Evolutionary conservation across 2,888 invertebrate genomes (phyloP), one percentile per base, ranked within the genome.

Genomic region (Bimastos eiseni): DNA sequence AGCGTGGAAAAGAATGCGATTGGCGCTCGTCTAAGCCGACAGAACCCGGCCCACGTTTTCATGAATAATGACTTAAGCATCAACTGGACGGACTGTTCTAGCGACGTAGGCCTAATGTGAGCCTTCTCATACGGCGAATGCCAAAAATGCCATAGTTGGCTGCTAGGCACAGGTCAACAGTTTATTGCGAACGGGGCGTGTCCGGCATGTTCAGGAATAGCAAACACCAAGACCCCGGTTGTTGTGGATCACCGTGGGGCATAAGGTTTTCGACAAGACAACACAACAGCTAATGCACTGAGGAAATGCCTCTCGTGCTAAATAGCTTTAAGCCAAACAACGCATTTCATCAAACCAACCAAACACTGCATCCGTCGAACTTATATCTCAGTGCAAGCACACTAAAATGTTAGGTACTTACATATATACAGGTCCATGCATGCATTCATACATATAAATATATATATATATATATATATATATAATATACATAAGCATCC

Each of bases 131-230:
- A 33, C 89, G 17, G 89, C n/a, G 41, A 89, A 89, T 41, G 49
- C 41, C 49, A 89, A 89, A 89, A 41, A 89, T 44, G 41, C 89
- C 89, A 24, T 41, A 70, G 70, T 70, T 89, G 89, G 89, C 86
- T 37, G 34, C 86, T 37, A 34, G 34, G 86, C 37, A 13, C 37
- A 36, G 86, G 21, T 86, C 86, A 36, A 34, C 86, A 36, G 5
- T 86, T 34, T 36, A 86, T 37, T 86, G 86, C 37, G 33, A 36
- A 21, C n/a, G 86, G 86, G 86, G 86, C 24, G 36, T 6, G 37
- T 33, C 86, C 21, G 86, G 34, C 36, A 34, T 2, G 86, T 86
- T 86, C 86, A 36, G 86, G 34, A 86, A 86, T 34, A 37, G 34
- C 70, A 70, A 70, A 70, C 55, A 55, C 30, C 55, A 55, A 55